Base-by-base conservation (phyloP, 2,797 vertebrate genomes). In the Chromis chromis region DNA sequence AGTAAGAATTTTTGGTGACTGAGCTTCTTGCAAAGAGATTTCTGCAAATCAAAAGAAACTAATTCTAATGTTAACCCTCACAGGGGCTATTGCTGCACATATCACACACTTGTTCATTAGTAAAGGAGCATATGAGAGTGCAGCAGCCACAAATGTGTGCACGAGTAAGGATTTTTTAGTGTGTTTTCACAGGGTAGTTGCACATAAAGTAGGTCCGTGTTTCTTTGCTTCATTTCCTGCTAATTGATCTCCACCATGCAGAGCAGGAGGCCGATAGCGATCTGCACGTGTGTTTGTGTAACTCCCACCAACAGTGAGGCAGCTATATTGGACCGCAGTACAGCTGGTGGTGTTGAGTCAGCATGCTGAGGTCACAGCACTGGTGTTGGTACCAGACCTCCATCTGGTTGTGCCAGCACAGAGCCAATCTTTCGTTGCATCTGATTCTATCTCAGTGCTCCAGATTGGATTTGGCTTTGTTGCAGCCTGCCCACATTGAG, bases 181-280 rank as follows among this genome's bases (percentile, higher is more conserved):
- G 77, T 76, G 46, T 73, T 77, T 64, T 85, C 61, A 56, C 57
- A 74, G 69, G 63, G 59, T 42, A 40, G 49, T 13, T n/a, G 40
- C 69, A 71, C 71, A 67, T 74, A 3, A 36, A 36, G 33, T 36
- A 81, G 56, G 58, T 86, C 76, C 65, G 57, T 64, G 67, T 83
- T 70, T 86, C 81, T 81, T 53, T 27, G 85, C 91, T 85, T 84
- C 84, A 89, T 89, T 92, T 91, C 87, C 70, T 68, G 44, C 84
- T 88, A 89, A 89, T 87, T 86, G 86, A 84, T 86, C 61, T 83
- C 73, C 65, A 57, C 40, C 70, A 48, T 57, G 75, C 57, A 63
- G 68, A 65, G 59, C 81, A 72, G 76, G 73, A 85, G 76, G 71
- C 79, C 17, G 85, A 89, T 88, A 46, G 55, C 40, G 53, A 84